Conservation (phyloP, 2,888 invertebrate genomes). For the Urechis unicinctus region DNA sequence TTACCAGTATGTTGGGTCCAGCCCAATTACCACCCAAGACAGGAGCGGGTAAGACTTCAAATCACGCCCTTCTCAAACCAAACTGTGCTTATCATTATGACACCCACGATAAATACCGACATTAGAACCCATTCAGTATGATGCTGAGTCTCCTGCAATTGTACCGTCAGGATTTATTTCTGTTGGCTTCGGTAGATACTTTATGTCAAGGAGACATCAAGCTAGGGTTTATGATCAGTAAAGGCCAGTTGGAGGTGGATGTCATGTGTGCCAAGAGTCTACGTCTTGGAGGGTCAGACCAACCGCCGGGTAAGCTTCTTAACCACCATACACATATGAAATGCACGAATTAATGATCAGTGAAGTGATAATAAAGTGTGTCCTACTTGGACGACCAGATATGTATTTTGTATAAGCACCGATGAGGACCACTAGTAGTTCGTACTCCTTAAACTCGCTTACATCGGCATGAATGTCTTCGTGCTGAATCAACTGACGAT, state of each 20-base stretch:
- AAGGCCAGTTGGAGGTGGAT: slow-evolving; percentile 86
- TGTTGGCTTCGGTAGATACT: not conserved
- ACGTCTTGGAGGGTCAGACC: slow-evolving; percentile 64
- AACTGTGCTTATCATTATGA: too few relatives aligned
- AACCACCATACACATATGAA: too few relatives aligned
- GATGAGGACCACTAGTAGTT: not conserved
- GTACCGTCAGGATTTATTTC: too few relatives aligned
- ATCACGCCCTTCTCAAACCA: not conserved
- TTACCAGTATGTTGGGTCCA: slow-evolving; percentile 35
- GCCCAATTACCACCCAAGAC: slow-evolving; percentile 42
- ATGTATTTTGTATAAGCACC: too few relatives aligned
- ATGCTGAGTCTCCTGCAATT: too few relatives aligned
- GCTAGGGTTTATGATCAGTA: slow-evolving; percentile 80
- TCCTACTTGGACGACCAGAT: not conserved
- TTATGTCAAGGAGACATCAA: slow-evolving; percentile 65
- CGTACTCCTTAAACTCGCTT: too few relatives aligned
- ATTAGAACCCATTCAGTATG: too few relatives aligned
- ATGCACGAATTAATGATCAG: not conserved
- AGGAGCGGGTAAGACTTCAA: slow-evolving; percentile 25
- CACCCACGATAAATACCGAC: too few relatives aligned
- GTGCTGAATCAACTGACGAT: too few relatives aligned
- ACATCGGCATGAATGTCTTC: too few relatives aligned
- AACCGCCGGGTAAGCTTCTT: slow-evolving; percentile 56
- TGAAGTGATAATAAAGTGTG: not conserved
- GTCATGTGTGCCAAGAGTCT: slow-evolving; percentile 68